phyloP scores from a whole-genome alignment of 2,797 vertebrate species.

The Staurois parvus region DNA sequence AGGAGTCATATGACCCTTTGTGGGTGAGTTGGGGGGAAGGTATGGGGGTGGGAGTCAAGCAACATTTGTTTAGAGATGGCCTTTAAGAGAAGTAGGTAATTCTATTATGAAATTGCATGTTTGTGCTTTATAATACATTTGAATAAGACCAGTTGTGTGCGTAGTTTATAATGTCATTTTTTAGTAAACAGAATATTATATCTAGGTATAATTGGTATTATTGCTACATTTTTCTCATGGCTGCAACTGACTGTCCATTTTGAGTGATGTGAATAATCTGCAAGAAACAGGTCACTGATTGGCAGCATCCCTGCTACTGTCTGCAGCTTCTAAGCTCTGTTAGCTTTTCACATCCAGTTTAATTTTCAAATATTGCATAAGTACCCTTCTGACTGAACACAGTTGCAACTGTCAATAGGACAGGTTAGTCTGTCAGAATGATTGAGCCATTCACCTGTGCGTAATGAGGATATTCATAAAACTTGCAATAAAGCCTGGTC shows the following conservation, averaged over 20 bases:
- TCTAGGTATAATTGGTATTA: background rate
- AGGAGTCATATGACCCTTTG: too few species aligned
- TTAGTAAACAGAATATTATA: background rate
- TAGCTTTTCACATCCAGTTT: constrained; percentile 29
- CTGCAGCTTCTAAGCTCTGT: constrained; percentile 12
- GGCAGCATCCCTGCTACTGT: constrained; percentile 16
- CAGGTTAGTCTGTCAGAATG: constrained; percentile 12
- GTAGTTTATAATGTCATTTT: background rate
- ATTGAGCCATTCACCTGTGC: constrained; percentile 40
- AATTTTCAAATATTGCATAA: constrained; percentile 29
- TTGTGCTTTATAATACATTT: too few species aligned
- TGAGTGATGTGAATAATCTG: background rate
- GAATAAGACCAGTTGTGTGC: too few species aligned
- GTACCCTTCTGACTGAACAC: constrained; percentile 30
- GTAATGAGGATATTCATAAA: constrained; percentile 43
- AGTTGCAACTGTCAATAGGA: constrained; percentile 36
- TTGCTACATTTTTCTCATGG: background rate
- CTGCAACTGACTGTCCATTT: background rate
- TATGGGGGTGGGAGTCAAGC: too few species aligned
- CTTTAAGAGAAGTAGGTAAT: too few species aligned
- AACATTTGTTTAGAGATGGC: too few species aligned
- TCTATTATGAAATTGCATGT: too few species aligned
- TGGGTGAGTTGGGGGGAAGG: too few species aligned
- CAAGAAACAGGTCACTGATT: constrained; percentile 14
- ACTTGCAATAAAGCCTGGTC: constrained; percentile 33